These are phyloP conservation scores for Pseudanteris insignis DNA, from an alignment of 2,888 invertebrate genomes.

Conservation along the genomic window DNA sequence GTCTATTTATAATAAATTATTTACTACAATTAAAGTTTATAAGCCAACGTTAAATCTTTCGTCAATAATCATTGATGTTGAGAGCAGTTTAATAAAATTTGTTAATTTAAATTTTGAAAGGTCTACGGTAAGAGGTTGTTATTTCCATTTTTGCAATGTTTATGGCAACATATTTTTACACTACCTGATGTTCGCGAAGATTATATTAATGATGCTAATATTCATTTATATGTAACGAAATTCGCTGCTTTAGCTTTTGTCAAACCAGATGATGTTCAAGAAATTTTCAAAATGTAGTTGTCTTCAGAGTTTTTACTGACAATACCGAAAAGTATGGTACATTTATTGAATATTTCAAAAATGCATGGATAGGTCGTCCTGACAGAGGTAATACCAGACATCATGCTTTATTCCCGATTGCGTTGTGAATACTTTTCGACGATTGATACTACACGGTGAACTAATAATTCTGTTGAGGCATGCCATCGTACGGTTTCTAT, in stretches of 20 bases:
- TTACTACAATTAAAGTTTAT: slow-evolving; percentile 11
- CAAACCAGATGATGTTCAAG: slow-evolving; percentile 6
- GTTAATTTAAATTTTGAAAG: not conserved
- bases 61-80: slow-evolving; percentile 4
- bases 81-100: slow-evolving; percentile 2
- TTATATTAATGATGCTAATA: slow-evolving; percentile 10
- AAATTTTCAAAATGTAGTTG: not conserved
- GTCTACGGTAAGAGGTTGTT: slow-evolving; percentile 10
- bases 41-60: slow-evolving; percentile 1
- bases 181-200: slow-evolving; percentile 1
- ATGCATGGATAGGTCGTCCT: too few species aligned
- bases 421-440: too few species aligned
- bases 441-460: too few species aligned
- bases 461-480: too few species aligned
- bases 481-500: too few species aligned
- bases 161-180: slow-evolving; percentile 20
- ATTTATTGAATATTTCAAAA: too few species aligned
- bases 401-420: too few species aligned
- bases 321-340: too few species aligned
- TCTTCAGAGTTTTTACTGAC: too few species aligned
- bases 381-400: too few species aligned
- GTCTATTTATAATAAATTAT: slow-evolving; percentile 10
- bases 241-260: slow-evolving; percentile 19
- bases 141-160: slow-evolving; percentile 24
- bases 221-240: slow-evolving; percentile 13